Evolutionary conservation across 2,113 vertebrate species (phyloP), one percentile per base, ranked within the genome.

Genomic region (Percopsis transmontana): DNA sequence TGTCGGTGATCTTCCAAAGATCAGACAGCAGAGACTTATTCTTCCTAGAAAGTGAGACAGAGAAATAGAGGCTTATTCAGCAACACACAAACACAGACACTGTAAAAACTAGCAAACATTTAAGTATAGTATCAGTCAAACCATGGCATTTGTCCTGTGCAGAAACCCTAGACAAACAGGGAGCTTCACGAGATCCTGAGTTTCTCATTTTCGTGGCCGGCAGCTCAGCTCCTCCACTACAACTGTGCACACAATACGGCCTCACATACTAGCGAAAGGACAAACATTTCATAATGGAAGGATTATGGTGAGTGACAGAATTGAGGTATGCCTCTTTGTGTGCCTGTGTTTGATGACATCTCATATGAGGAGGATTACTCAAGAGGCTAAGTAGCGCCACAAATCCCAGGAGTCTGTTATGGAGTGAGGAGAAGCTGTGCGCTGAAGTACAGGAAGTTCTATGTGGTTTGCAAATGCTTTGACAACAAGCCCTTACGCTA

Each of bases 1-100:
- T 85, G 75, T 94, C 89, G 0, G 74, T 77, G 69, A 93, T 71
- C 54, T 73, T 77, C 91, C 90, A 92, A 19, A 91, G 71, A 60
- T 88, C 90, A 33, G 68, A 81, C n/a, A 93, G 85, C 20, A 82
- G 59, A 77, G 87, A 89, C 74, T 89, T 88, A 13, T 61, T 85
- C 53, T 76, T 91, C 84, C 93, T 93, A 75, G 7, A 62, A 52
- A 74, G 68, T 62, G 20, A 62, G 47, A 68, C 9, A 72, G 18
- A 60, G 19, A 66, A 5, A 33, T 6, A 47, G 16, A 40, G 24
- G 21, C 15, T 15, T 20, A 23, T 3, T 13, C 10, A 18, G 54
- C 18, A 15, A 40, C 11, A 20, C 7, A 66, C 23, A 18, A 15
- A 45, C 15, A 14, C 6, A 20, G 16, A 66, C 8, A 12, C 19